Evolutionary conservation across 2,888 invertebrate genomes (phyloP).

Genomic region (Pollenia labialis): DNA sequence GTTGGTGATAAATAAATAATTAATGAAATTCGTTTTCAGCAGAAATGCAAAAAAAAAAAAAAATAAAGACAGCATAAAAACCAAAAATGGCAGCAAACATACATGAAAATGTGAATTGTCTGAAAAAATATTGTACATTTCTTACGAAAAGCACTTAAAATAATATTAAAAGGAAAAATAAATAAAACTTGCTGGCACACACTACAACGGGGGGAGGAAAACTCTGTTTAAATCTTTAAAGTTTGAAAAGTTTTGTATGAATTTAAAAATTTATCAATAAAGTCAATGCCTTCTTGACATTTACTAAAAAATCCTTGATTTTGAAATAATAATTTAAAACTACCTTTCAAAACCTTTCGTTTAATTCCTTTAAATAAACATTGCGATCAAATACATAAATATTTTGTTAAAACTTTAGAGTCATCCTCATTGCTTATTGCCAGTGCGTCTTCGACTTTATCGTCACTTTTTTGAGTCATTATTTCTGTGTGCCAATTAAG

Average conservation of each 20-base stretch:
- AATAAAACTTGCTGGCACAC: conserved; percentile 48
- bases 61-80: not conserved
- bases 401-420: no score
- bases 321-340: no score
- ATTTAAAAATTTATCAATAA: no score
- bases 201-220: not conserved
- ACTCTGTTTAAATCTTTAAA: not conserved
- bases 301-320: no score
- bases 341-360: no score
- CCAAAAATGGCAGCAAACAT: conserved; percentile 11
- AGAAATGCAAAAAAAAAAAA: not conserved
- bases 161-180: conserved; percentile 68
- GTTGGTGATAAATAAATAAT: conserved; percentile 74
- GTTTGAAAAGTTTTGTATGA: not conserved
- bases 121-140: conserved; percentile 48
- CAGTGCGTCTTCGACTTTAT: no score
- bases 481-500: no score
- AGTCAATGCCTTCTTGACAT: no score
- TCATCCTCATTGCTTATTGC: no score
- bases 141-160: conserved; percentile 67
- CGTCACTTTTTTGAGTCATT: no score
- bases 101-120: conserved; percentile 54
- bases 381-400: no score
- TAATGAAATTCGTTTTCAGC: conserved; percentile 70
- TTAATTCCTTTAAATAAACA: no score